Evolutionary conservation across 1,140 invertebrate species (phyloP).

Genomic region (Paracyclopina nana): DNA sequence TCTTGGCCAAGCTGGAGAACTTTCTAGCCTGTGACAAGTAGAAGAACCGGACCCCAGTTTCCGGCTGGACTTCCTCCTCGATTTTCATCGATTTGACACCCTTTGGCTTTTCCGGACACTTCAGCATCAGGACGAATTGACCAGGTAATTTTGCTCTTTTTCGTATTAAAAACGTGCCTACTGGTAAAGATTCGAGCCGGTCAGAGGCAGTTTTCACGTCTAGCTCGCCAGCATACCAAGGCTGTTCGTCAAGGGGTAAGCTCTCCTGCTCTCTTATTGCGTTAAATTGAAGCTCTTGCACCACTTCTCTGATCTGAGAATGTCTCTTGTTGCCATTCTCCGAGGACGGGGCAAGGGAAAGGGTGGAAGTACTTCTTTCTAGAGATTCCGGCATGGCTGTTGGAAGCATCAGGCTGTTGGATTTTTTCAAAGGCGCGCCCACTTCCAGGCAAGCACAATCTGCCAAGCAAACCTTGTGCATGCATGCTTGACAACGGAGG

Average conservation of each 20-base stretch:
- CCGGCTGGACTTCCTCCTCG: neutral
- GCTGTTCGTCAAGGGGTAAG: conserved; percentile 6
- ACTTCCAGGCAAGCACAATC: conserved; percentile 8
- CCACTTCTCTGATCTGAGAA: neutral
- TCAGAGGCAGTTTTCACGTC: neutral
- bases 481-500: neutral
- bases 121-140: conserved; percentile 6
- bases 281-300: neutral
- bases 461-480: conserved; percentile 7
- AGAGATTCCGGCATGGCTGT: conserved; percentile 4
- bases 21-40: conserved; percentile 4
- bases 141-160: conserved; percentile 2
- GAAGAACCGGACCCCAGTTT: neutral
- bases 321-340: neutral
- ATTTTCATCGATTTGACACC: neutral
- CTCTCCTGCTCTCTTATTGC: neutral
- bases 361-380: neutral
- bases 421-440: neutral
- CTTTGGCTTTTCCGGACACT: conserved; percentile 5
- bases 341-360: neutral
- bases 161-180: conserved; percentile 12
- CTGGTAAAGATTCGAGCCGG: conserved; percentile 5
- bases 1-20: conserved; percentile 2
- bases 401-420: conserved; percentile 2
- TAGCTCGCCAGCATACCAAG: conserved; percentile 12